These are phyloP conservation scores for Ametastegia equiseti DNA, from an alignment of 2,888 invertebrate species.

Conservation along the genomic window DNA sequence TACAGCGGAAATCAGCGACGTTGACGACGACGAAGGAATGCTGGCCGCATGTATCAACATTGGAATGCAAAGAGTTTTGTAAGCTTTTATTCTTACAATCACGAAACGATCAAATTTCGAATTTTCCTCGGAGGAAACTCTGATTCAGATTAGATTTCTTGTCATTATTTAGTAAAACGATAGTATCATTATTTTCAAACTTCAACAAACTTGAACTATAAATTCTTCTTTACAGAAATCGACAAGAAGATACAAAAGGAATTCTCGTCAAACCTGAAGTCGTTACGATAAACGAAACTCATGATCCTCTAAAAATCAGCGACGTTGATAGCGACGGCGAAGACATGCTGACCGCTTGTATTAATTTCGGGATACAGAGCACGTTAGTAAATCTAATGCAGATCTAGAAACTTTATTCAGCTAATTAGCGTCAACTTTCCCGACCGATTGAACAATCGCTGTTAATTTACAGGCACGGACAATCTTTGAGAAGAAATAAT, in stretches of 20 bases:
- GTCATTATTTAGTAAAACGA: too few relatives aligned
- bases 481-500: slow-evolving; percentile 62
- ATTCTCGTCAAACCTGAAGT: slow-evolving; percentile 17
- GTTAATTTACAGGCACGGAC: slow-evolving; percentile 55
- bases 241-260: slow-evolving; percentile 7
- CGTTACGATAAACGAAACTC: neutral
- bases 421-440: neutral
- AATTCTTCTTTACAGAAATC: slow-evolving; percentile 8
- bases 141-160: too few relatives aligned
- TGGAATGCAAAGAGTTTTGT: slow-evolving; percentile 78
- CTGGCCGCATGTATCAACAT: slow-evolving; percentile 85
- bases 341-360: slow-evolving; percentile 83
- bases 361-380: slow-evolving; percentile 83
- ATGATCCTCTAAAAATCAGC: slow-evolving; percentile 49
- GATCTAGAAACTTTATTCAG: neutral
- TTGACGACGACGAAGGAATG: slow-evolving; percentile 77
- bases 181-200: neutral
- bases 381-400: slow-evolving; percentile 28
- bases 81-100: neutral
- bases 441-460: neutral
- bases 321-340: slow-evolving; percentile 79
- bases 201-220: neutral
- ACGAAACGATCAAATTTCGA: too few relatives aligned
- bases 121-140: too few relatives aligned
- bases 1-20: slow-evolving; percentile 20